A percentile compares a stretch with the other conserved stretches of the same genome.
Evolutionary conservation across 2,113 vertebrate species (phyloP).

Genomic region (Clinocottus analis): DNA sequence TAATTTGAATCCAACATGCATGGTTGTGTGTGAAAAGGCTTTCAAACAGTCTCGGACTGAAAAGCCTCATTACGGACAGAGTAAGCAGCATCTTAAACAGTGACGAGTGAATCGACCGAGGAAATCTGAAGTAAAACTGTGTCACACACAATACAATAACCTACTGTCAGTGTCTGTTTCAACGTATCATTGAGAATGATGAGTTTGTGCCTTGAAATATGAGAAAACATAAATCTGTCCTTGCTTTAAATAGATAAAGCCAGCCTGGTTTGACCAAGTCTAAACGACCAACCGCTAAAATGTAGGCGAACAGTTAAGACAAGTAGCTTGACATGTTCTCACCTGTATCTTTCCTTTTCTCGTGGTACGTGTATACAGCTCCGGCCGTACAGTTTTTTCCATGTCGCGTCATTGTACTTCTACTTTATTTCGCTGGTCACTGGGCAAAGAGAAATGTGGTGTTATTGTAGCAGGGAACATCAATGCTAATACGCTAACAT

Average conservation of each 20-base stretch:
- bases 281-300: no score
- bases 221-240: not conserved
- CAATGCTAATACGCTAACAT: slow-evolving; percentile 20
- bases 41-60: no score
- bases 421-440: not conserved
- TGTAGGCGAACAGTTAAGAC: no score
- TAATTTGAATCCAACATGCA: not conserved
- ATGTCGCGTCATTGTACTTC: slow-evolving; percentile 87
- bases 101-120: not conserved
- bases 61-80: not conserved
- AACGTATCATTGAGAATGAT: not conserved
- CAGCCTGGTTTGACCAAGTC: not conserved
- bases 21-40: not conserved
- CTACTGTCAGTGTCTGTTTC: not conserved
- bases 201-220: not conserved
- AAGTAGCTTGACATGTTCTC: not conserved
- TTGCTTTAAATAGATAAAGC: not conserved
- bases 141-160: not conserved
- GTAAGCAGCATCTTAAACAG: not conserved
- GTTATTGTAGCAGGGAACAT: not conserved
- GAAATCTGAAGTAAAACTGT: not conserved
- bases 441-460: not conserved
- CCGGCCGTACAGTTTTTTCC: slow-evolving; percentile 95
- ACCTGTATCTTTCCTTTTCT: slow-evolving; percentile 95
- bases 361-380: slow-evolving; percentile 94